A percentile compares a stretch with the other conserved stretches of the same genome.
These are phyloP conservation scores for Protula sp. DNA, from an alignment of 2,888 invertebrate species.

Conservation along the genomic window DNA sequence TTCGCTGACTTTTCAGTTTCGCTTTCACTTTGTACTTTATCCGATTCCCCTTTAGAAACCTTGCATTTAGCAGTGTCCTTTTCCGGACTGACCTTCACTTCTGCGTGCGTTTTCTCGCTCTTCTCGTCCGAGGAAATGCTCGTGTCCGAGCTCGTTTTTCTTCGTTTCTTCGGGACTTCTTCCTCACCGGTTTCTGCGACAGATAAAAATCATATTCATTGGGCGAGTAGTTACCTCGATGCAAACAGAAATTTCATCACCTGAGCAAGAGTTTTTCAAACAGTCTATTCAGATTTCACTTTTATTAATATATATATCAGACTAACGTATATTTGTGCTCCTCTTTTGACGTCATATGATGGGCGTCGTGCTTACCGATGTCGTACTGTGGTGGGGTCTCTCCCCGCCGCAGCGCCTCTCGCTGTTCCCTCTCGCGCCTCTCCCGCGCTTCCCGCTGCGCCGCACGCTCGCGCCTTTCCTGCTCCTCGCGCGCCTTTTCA, in stretches of 20 bases:
- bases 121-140: no score
- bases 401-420: not conserved
- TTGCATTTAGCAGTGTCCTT: no score
- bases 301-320: not conserved
- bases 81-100: not conserved
- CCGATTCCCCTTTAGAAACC: no score
- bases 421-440: not conserved
- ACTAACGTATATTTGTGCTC: not conserved
- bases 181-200: not conserved
- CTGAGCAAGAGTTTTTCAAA: no score
- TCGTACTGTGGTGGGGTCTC: not conserved
- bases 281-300: no score
- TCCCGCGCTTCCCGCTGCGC: no score
- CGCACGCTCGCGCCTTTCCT: not conserved
- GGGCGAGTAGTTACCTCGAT: no score
- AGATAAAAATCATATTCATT: no score
- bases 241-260: no score
- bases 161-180: constrained; percentile 8
- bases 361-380: not conserved
- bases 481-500: not conserved
- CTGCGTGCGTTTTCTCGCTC: no score
- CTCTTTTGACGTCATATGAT: not conserved
- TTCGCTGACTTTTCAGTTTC: not conserved
- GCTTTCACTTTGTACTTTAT: no score
- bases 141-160: constrained; percentile 7